Conservation (phyloP, 2,797 vertebrate species). For the Apodemus agrarius region DNA sequence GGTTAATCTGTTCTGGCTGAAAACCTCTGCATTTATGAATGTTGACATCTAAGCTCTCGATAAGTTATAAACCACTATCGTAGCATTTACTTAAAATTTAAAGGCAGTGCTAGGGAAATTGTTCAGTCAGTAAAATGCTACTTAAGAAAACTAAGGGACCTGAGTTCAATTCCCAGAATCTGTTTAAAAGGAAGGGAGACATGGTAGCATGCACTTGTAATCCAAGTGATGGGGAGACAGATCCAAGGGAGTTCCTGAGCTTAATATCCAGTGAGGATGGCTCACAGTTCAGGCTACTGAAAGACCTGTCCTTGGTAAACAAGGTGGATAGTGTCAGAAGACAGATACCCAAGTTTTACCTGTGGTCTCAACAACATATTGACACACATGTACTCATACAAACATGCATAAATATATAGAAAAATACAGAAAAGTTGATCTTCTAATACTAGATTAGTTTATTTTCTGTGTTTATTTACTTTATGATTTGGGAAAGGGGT, state of each 20-base stretch:
- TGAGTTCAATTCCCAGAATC: neutral
- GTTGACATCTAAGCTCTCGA: neutral
- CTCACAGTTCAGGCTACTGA: neutral
- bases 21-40: neutral
- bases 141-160: neutral
- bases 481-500: neutral
- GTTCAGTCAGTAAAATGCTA: neutral
- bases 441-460: neutral
- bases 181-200: neutral
- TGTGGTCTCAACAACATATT: neutral
- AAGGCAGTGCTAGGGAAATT: neutral
- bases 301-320: neutral
- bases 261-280: neutral
- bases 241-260: neutral
- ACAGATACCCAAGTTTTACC: neutral
- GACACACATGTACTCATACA: neutral
- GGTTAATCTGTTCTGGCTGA: neutral
- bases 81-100: neutral
- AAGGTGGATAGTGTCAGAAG: neutral
- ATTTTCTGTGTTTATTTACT: neutral
- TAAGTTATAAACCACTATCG: neutral
- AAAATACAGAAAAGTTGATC: neutral
- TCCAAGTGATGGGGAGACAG: neutral
- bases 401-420: neutral
- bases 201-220: neutral